Percentiles rank a stretch among this genome's conserved stretches.
Conservation (phyloP, 2,797 vertebrate species). For the Gallirallus australis region DNA sequence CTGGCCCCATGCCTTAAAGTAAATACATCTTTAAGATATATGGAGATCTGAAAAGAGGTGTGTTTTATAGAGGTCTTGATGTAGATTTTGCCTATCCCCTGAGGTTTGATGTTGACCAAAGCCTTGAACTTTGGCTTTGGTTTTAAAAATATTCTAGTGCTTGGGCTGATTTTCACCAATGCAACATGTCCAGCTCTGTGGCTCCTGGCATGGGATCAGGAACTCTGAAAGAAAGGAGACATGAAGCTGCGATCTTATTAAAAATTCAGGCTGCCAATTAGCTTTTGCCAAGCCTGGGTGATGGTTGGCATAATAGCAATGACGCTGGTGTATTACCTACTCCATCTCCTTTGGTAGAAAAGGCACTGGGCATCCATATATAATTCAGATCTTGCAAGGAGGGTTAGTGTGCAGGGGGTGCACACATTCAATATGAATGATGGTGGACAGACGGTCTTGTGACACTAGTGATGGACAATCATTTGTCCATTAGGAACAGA, state of each 20-base stretch:
- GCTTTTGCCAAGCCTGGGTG: not conserved
- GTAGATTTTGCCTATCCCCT: not conserved
- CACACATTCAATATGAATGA: not conserved
- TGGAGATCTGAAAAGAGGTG: not conserved
- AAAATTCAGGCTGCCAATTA: not conserved
- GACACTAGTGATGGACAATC: not conserved
- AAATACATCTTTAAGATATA: not conserved
- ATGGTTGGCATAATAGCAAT: not conserved
- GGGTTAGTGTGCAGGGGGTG: not conserved
- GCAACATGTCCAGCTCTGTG: not conserved
- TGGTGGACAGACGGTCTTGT: not conserved
- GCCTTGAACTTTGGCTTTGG: not conserved
- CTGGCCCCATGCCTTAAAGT: rapidly evolving
- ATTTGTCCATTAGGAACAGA: not conserved
- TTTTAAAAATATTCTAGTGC: not conserved
- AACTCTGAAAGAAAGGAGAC: not conserved
- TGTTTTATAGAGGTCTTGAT: not conserved
- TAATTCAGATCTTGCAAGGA: not conserved
- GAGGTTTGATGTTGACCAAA: not conserved
- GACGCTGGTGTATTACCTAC: not conserved
- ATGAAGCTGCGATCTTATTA: not conserved
- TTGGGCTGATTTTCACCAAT: not conserved
- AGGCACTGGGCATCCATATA: not conserved
- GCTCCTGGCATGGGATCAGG: not conserved
- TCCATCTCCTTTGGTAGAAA: not conserved